Conservation (phyloP, 2,888 invertebrate genomes). For the Corbicula japonica region DNA sequence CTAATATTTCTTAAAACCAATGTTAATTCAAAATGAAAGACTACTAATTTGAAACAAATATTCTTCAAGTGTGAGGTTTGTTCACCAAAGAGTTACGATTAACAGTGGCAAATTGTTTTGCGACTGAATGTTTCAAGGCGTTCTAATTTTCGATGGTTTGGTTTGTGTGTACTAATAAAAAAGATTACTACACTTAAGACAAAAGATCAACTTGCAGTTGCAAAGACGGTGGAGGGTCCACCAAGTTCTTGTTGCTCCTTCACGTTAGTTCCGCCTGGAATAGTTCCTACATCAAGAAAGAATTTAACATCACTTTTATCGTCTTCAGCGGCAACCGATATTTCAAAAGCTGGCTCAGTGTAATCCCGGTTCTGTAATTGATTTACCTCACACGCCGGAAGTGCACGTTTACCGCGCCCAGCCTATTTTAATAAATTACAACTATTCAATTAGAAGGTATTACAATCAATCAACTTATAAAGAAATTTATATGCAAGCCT, state of each 20-base stretch:
- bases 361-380: conserved; percentile 67
- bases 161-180: no score
- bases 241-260: conserved; percentile 51
- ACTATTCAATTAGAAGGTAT: neutral
- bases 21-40: no score
- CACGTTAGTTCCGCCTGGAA: conserved; percentile 61
- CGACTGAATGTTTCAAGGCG: no score
- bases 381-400: conserved; percentile 36
- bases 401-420: neutral
- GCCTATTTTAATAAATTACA: neutral
- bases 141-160: no score
- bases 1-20: no score
- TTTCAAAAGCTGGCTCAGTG: conserved; percentile 70
- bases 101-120: no score
- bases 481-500: neutral
- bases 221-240: conserved; percentile 59
- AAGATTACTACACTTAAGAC: no score
- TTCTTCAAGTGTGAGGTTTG: no score
- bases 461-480: neutral
- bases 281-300: conserved; percentile 61
- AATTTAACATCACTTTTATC: conserved; percentile 61
- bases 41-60: no score
- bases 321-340: conserved; percentile 65
- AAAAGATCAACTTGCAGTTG: conserved; percentile 62
- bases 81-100: no score